These are phyloP conservation scores for Siniperca knerii DNA, from an alignment of 2,113 vertebrate genomes.

Conservation along the genomic window DNA sequence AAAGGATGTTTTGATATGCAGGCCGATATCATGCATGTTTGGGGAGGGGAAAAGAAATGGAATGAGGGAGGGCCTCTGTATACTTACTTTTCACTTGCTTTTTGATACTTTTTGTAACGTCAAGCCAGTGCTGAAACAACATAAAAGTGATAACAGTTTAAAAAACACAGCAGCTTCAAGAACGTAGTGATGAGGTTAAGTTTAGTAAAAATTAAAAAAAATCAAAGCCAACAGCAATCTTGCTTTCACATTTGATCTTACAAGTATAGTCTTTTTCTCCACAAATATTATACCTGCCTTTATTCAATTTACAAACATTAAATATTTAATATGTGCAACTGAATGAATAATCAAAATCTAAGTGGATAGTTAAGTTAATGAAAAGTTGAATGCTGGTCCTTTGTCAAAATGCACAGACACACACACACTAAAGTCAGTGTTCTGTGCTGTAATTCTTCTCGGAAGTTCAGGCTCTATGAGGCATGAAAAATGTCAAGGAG, in stretches of 20 bases:
- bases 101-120: constrained; percentile 98
- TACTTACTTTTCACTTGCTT: constrained; percentile 99
- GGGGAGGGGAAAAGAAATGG: not conserved
- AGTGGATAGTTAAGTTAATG: not conserved
- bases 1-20: not conserved
- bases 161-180: not conserved
- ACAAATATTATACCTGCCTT: not conserved
- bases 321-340: not conserved
- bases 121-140: constrained; percentile 94
- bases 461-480: constrained; percentile 54
- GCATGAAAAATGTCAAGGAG: constrained; percentile 69
- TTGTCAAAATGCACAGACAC: not conserved
- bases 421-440: not conserved
- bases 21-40: not conserved
- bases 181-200: not conserved
- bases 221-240: not conserved
- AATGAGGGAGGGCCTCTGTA: not conserved
- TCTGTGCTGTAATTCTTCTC: constrained; percentile 34
- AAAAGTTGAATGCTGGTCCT: not conserved
- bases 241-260: not conserved
- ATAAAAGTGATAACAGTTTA: constrained; percentile 44
- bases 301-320: not conserved
- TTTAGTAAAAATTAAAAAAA: not conserved
- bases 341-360: not conserved
- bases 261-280: not conserved